Evolutionary conservation across 1,140 invertebrate genomes (phyloP).

Genomic region (Hermetia illucens): DNA sequence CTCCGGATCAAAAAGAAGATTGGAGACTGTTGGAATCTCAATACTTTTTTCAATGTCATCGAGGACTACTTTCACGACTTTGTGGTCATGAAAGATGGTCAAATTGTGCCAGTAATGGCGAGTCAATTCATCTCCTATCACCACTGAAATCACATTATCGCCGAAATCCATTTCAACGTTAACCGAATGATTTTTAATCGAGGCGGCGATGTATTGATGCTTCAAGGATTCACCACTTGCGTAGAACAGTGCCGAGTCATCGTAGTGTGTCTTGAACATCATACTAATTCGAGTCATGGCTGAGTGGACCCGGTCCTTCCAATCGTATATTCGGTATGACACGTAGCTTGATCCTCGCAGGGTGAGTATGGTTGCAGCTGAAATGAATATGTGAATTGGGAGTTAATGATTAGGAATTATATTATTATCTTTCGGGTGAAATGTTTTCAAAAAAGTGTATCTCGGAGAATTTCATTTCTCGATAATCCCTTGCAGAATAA

Average conservation of each 20-base stretch:
- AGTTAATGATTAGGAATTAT: no score
- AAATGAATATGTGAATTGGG: no score
- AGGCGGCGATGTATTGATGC: conserved; percentile 70
- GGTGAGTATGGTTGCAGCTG: conserved; percentile 76
- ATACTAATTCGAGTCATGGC: conserved; percentile 74
- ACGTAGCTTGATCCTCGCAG: conserved; percentile 82
- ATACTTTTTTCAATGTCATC: conserved; percentile 53
- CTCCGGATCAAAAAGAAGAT: conserved; percentile 80
- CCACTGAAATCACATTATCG: conserved; percentile 49
- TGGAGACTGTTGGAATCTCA: conserved; percentile 49
- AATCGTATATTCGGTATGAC: conserved; percentile 82
- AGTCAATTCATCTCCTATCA: conserved; percentile 52
- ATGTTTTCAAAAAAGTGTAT: no score
- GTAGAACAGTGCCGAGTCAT: conserved; percentile 76
- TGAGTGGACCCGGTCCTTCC: conserved; percentile 80
- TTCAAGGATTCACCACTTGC: conserved; percentile 70
- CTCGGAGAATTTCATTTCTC: no score
- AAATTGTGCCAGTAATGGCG: conserved; percentile 79
- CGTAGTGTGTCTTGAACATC: conserved; percentile 75
- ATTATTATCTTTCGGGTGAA: no score
- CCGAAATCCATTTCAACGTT: conserved; percentile 74
- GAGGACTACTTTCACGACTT: conserved; percentile 53
- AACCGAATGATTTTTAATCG: conserved; percentile 61
- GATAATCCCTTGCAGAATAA: no score
- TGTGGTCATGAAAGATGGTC: conserved; percentile 66